phyloP scores from a whole-genome alignment of 2,113 vertebrate genomes.

The Zosterops pallidus region DNA sequence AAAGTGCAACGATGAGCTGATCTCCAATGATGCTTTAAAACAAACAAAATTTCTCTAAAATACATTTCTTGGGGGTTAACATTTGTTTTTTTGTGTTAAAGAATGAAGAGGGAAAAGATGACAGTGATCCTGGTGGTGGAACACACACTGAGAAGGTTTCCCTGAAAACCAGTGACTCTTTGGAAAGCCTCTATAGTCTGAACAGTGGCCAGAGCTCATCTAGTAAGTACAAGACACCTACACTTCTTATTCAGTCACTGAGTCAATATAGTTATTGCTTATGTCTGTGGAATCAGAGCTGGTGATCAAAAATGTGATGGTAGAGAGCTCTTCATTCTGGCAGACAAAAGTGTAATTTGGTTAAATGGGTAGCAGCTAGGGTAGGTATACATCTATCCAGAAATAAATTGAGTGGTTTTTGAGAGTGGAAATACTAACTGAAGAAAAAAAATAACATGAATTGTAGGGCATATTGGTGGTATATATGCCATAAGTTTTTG shows the following conservation, averaged over 20 bases:
- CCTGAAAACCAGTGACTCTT: constrained; percentile 79
- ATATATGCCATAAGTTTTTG: not conserved
- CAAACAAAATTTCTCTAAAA: not conserved
- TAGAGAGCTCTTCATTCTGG: not conserved
- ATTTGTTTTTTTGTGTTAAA: constrained; percentile 51
- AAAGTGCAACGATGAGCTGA: not conserved
- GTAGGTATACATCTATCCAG: not conserved
- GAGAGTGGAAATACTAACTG: not conserved
- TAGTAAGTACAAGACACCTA: constrained; percentile 79
- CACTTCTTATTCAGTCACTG: not conserved
- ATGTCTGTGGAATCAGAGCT: not conserved
- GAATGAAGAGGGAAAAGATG: constrained; percentile 72
- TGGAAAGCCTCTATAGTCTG: constrained; percentile 89
- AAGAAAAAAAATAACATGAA: not conserved
- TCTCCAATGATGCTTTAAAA: not conserved
- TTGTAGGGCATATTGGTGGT: not conserved
- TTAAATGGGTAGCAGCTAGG: not conserved
- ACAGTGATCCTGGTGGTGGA: constrained; percentile 65
- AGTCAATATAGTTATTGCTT: constrained; percentile 9
- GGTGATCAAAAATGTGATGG: not conserved
- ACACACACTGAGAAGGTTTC: constrained; percentile 65
- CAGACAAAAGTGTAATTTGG: not conserved
- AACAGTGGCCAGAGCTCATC: constrained; percentile 88
- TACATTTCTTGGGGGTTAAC: not conserved
- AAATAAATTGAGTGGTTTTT: not conserved